A percentile compares a stretch with the other conserved stretches of the same genome.
These are phyloP conservation scores for Heteractis magnifica DNA, from an alignment of 92 coral and sea anemone species.

Conservation along the genomic window DNA sequence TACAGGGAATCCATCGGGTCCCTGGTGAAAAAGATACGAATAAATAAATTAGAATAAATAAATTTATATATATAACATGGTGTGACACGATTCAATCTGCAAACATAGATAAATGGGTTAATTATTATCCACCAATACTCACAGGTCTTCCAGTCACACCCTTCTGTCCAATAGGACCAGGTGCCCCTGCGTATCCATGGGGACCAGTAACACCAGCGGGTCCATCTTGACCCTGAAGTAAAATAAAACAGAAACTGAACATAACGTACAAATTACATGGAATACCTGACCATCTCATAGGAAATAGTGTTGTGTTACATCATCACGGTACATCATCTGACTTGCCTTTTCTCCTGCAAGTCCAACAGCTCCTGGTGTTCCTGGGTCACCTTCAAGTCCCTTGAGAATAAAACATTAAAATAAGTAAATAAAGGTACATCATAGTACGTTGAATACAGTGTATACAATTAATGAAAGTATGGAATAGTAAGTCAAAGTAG, in stretches of 20 bases:
- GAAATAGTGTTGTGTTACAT: not conserved
- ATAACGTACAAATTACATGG: not conserved
- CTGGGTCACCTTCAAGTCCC: conserved; percentile 65
- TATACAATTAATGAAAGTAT: not conserved
- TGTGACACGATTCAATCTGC: not conserved
- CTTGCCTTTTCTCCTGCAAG: conserved; percentile 48
- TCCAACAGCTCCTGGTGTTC: conserved; percentile 51
- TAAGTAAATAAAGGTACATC: not conserved
- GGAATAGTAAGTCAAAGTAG: not conserved
- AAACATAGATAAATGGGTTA: not conserved
- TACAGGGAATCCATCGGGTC: conserved; percentile 57
- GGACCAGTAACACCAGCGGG: conserved; percentile 59
- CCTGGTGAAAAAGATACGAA: conserved; percentile 32
- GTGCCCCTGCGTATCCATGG: conserved; percentile 61
- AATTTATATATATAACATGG: not conserved
- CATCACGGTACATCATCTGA: too few relatives aligned
- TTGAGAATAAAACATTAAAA: conserved; percentile 1
- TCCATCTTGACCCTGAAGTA: conserved; percentile 64
- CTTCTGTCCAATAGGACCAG: conserved; percentile 57
- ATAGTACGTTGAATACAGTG: not conserved
- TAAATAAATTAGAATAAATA: not conserved
- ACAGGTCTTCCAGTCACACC: conserved; percentile 72
- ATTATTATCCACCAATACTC: conserved; percentile 17
- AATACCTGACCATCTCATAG: not conserved
- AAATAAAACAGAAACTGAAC: not conserved